Evolutionary conservation across 2,113 vertebrate species (phyloP).

Genomic region (Zosterops hypoxanthus): DNA sequence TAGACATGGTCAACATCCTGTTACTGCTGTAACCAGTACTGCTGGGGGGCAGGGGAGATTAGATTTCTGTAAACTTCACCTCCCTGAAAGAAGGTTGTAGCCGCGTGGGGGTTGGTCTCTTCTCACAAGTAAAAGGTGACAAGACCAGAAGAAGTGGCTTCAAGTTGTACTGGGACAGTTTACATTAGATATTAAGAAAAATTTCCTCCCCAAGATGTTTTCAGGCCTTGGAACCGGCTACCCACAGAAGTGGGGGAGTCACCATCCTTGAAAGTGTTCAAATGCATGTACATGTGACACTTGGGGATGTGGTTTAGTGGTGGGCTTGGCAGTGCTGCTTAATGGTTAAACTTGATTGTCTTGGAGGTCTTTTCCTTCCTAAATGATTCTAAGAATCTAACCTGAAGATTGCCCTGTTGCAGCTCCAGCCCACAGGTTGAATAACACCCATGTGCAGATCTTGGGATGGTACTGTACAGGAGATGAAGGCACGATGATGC

Average conservation of each 20-base stretch:
- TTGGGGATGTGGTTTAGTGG: neutral
- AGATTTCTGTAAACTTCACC: neutral
- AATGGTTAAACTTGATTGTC: neutral
- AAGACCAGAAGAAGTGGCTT: neutral
- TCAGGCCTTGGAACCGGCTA: neutral
- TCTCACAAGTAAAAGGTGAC: neutral
- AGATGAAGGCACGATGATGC: neutral
- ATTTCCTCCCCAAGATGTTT: neutral
- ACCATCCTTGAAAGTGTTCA: neutral
- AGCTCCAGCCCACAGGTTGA: neutral
- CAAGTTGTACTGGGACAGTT: fast-evolving
- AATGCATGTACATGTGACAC: neutral
- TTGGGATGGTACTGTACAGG: neutral
- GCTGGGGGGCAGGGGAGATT: fast-evolving
- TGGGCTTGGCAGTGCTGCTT: neutral
- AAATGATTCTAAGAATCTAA: neutral
- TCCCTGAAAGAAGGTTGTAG: neutral
- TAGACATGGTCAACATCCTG: neutral
- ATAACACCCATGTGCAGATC: neutral
- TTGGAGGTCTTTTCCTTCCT: neutral
- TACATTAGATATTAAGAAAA: neutral
- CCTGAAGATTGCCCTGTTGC: neutral
- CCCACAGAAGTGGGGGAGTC: neutral
- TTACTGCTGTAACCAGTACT: neutral
- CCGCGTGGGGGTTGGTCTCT: neutral